Percentiles rank a stretch among this genome's conserved stretches.
phyloP scores from a whole-genome alignment of 2,113 vertebrate species.

The Lycaon pictus region DNA sequence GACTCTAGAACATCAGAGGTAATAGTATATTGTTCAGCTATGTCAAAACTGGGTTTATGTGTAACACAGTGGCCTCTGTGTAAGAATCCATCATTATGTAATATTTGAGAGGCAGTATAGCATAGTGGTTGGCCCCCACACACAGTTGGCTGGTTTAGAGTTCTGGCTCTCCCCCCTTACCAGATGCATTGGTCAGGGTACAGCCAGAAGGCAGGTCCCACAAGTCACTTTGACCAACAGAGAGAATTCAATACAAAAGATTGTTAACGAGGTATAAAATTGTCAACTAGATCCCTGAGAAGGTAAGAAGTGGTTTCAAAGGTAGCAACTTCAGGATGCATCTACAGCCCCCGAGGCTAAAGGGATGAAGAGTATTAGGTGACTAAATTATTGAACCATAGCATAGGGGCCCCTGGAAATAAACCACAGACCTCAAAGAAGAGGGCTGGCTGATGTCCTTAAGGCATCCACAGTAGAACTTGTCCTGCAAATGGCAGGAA shows the following conservation, averaged over 20 bases:
- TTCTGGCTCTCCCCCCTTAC: background rate
- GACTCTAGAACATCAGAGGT: background rate
- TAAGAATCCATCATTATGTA: background rate
- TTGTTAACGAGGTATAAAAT: background rate
- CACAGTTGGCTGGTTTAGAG: background rate
- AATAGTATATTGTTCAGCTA: background rate
- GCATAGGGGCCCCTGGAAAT: background rate
- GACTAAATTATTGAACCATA: background rate
- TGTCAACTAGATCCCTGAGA: background rate
- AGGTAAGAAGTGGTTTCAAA: background rate
- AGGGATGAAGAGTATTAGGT: background rate
- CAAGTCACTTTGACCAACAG: background rate
- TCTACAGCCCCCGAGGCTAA: rapidly evolving
- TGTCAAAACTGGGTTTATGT: background rate
- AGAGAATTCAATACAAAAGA: background rate
- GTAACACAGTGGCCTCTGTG: background rate
- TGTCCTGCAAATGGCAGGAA: background rate
- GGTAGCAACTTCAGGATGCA: background rate
- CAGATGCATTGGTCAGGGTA: background rate
- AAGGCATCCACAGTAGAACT: rapidly evolving
- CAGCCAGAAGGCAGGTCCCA: background rate
- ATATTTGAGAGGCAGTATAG: background rate
- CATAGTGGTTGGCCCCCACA: too few species aligned
- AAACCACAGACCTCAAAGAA: background rate
- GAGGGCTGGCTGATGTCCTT: rapidly evolving